Evolutionary conservation across 1,140 invertebrate genomes (phyloP).

Genomic region (Diachasmimorpha longicaudata): DNA sequence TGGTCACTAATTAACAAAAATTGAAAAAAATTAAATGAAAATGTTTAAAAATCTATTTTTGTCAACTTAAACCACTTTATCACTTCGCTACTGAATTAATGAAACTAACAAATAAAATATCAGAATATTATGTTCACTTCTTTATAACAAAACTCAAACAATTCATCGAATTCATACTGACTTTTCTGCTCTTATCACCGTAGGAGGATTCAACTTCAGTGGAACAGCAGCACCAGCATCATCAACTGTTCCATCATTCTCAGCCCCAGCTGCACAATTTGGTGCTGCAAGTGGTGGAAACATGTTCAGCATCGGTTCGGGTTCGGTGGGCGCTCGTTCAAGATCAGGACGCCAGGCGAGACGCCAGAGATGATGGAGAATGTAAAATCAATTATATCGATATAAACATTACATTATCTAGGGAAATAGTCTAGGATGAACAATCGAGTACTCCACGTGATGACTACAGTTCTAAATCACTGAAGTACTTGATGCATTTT

Average conservation of each 20-base stretch:
- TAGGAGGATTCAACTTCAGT: slow-evolving; percentile 50
- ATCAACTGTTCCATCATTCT: slow-evolving; percentile 44
- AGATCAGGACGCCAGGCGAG: slow-evolving; percentile 43
- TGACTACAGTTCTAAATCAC: not conserved
- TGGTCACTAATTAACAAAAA: too few species aligned
- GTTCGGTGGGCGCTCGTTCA: slow-evolving; percentile 53
- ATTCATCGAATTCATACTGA: too few species aligned
- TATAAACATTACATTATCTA: not conserved
- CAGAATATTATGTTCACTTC: too few species aligned
- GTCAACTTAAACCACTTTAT: too few species aligned
- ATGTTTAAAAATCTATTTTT: too few species aligned
- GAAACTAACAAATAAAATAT: too few species aligned
- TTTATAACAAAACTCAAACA: too few species aligned
- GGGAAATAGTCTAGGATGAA: not conserved
- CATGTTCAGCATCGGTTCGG: slow-evolving; percentile 61
- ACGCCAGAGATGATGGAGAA: slow-evolving; percentile 59
- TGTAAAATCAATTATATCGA: slow-evolving; percentile 40
- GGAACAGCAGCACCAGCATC: slow-evolving; percentile 33
- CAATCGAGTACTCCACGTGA: not conserved
- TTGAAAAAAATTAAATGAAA: too few species aligned
- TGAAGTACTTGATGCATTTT: not conserved
- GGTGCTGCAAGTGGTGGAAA: not conserved
- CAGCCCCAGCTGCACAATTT: slow-evolving; percentile 23
- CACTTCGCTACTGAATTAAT: slow-evolving; percentile 39
- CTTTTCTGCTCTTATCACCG: slow-evolving; percentile 17